Base-by-base conservation (phyloP, 2,888 invertebrate species). In the Ctenicera cuprea region DNA sequence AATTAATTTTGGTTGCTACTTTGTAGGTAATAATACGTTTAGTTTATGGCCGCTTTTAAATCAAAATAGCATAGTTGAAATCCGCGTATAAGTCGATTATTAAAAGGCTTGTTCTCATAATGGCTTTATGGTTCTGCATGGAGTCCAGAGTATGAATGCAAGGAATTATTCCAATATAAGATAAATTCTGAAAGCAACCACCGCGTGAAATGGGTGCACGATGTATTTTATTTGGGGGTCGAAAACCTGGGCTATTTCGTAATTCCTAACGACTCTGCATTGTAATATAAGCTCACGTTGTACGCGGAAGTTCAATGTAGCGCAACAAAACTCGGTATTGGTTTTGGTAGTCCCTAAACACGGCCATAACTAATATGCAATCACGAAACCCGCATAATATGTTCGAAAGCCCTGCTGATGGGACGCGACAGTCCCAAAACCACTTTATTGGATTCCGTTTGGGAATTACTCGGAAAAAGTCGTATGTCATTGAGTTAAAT, bases 401-500 rank as follows among this genome's bases (percentile, higher is more conserved):
- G 72, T 68, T 67, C 66, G 62, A 68, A 68, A 69, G 64, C 74
- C 61, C 59, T 54, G 63, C 68, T 70, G 74, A 72, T 66, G 74
- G 68, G 69, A 71, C 74, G 57, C 67, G 66, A 71, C 67, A 62
- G 72, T 75, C 75, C 73, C 75, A 73, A 73, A 77, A 69, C 73
- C 67, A 75, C 72, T 77, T 77, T 77, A 77, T 75, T 75, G 71
- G 75, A 77, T 73, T 77, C 75, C 77, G 65, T 71, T 62, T 77
- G 75, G 76, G 76, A 76, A 75, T 76, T 76, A 70, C 69, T 59
- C 73, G 74, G 76, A 76, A 77, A 77, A 79, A 78, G 76, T 79
- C 77, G 75, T 77, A 79, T 74, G 77, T 80, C 80, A 79, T 76
- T 80, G 77, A 76, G 75, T 77, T 77, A 79, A 79, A 80, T 80